Percentiles rank a stretch among this genome's conserved stretches.
These are phyloP conservation scores for Apodemia duryi DNA, from an alignment of 2,888 invertebrate species.

Conservation along the genomic window DNA sequence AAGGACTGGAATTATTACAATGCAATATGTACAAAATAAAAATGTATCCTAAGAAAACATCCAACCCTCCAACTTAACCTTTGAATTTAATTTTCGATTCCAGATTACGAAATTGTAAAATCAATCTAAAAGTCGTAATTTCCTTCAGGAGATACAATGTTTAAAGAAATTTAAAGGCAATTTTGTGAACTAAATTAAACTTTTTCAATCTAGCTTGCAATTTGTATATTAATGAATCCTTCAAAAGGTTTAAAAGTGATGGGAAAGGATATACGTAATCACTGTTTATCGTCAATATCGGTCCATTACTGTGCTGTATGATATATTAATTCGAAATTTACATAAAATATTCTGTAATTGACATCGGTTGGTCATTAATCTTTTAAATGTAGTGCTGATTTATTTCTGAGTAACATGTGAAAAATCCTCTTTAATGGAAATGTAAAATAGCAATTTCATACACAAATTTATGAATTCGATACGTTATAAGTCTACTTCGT, in stretches of 20 bases:
- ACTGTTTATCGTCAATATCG: conserved; percentile 2
- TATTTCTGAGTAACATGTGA: not conserved
- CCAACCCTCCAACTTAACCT: not conserved
- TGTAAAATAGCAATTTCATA: no score
- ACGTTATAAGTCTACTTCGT: no score
- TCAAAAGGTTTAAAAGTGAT: conserved; percentile 3
- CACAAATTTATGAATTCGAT: no score
- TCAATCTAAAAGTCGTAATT: conserved; percentile 18
- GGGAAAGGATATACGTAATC: conserved; percentile 3
- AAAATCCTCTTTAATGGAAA: not conserved
- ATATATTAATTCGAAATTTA: not conserved
- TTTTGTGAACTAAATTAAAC: conserved; percentile 19
- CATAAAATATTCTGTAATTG: conserved; percentile 12
- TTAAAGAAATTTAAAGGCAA: conserved; percentile 19
- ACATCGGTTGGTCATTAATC: not conserved
- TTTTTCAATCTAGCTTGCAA: conserved; percentile 16
- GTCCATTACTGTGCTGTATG: not conserved
- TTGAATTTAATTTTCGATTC: conserved; percentile 16
- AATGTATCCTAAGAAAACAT: not conserved
- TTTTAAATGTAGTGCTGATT: conserved; percentile 3
- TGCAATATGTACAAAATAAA: not conserved
- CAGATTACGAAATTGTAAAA: conserved; percentile 21
- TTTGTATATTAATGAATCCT: conserved; percentile 11
- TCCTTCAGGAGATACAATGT: conserved; percentile 20
- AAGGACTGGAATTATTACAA: no score